Conservation (phyloP, 2,888 invertebrate species). For the Nezara viridula region DNA sequence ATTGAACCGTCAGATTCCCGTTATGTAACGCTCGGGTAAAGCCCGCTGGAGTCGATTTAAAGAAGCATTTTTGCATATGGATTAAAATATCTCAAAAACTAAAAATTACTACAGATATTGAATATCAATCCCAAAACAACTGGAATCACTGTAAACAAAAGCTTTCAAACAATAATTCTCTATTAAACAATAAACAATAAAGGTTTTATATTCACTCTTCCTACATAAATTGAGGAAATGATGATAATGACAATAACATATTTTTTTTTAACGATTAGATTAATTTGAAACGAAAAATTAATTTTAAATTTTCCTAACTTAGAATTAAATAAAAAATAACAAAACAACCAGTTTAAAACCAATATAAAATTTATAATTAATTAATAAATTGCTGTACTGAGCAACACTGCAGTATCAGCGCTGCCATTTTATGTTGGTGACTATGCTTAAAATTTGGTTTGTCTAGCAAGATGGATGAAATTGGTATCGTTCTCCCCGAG, state of each 20-base stretch:
- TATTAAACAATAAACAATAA: no score
- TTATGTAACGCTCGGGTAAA: no score
- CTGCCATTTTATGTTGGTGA: slow-evolving; percentile 55
- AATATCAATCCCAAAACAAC: background rate
- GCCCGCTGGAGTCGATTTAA: no score
- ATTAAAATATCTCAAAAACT: no score
- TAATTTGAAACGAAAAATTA: background rate
- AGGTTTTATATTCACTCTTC: background rate
- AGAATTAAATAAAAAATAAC: background rate
- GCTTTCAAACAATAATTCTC: background rate
- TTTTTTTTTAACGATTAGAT: background rate
- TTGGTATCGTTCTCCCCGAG: slow-evolving; percentile 83
- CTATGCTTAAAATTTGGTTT: slow-evolving; percentile 52
- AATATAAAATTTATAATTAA: background rate
- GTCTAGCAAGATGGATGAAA: slow-evolving; percentile 79
- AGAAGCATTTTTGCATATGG: no score
- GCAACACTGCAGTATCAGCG: slow-evolving; percentile 6
- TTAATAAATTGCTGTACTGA: background rate
- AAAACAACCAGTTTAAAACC: background rate
- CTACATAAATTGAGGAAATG: background rate
- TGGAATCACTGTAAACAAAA: background rate
- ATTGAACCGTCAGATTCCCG: no score
- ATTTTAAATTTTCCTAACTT: background rate
- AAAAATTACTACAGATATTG: no score
- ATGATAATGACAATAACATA: background rate